Base-by-base conservation (phyloP, 2,113 vertebrate genomes). In the Deroptyus accipitrinus region DNA sequence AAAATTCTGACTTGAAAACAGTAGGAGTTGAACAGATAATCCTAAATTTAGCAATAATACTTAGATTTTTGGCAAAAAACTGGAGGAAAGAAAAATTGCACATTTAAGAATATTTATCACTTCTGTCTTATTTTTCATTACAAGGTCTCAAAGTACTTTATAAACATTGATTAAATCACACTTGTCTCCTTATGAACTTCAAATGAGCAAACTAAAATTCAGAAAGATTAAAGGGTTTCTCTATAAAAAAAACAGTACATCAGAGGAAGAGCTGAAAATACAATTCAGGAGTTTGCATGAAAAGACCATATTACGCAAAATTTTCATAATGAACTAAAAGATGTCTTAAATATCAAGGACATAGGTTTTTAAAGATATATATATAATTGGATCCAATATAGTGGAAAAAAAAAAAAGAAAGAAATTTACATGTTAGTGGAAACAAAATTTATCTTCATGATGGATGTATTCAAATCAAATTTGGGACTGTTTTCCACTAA, bases 111-210 rank as follows among this genome's bases (percentile, higher is more conserved):
- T 87, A 73, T 79, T 73, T 76, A 54, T 55, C 41, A 17, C 10
- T 66, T 82, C 70, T 83, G 19, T 42, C 55, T 62, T 78, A 25
- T 48, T 90, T 95, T 95, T 77, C 37, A 80, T 80, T 83, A 57
- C 25, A 79, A 73, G 16, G 41, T 73, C 41, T 83, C 19, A 70
- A 83, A 86, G 17, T 83, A 13, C 15, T 94, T 94, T 80, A 62
- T 63, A 89, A 91, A 88, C 67, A 83, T 77, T 37, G 91, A 74
- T 96, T 91, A 88, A 85, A 85, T 91, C 59, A 39, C 14, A 44
- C 13, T 61, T 62, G 17, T 68, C 39, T 88, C 30, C 42, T 93
- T 41, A 55, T 72, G 39, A 84, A 28, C 62, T 89, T 92, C 70
- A 96, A 92, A 83, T 67, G 11, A 52, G 8, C 57, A 88, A 75